Evolutionary conservation across 2,113 vertebrate genomes (phyloP), one percentile per base, ranked within the genome.

Genomic region (Chionomys nivalis): DNA sequence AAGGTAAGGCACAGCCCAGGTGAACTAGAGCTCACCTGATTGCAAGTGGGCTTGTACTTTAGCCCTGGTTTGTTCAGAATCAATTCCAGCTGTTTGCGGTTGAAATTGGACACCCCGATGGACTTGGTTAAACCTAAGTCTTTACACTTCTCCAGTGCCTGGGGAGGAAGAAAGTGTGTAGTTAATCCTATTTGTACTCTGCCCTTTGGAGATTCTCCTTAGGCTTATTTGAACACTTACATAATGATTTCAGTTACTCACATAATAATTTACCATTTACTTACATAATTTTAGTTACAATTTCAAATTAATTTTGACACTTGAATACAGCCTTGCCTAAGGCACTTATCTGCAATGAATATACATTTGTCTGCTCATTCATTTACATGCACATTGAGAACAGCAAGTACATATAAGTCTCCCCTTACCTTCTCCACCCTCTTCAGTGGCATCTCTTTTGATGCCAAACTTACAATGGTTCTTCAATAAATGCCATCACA

Each of bases 131-230:
- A 97, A 9, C 99, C 99, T 0, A 94, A 98, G 19, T 99, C 99
- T 97, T 98, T 98, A n/a, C 98, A 99, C 42, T 98, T 98, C 98
- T 99, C 99, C 94, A 98, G 97, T 65, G 98, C 99, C 99, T 99
- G 24, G 14, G 65, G 77, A 94, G 24, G n/a, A 81, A 63, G 23
- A 26, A 95, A 83, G 78, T 5, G 12, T 31, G 24, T 55, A 81
- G 49, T 77, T 49, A 76, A 47, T n/a, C 52, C 8, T 23, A 31
- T 1, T 2, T 36, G 1, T 26, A 16, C 5, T 63, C 21, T 94
- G 42, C 1, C 0, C n/a, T 55, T 55, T 61, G 73, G n/a, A 66
- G 2, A 66, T 65, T 65, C 31, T 23, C 68, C n/a, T 2, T 28
- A 28, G 12, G 52, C 23, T 47, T 87, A 55, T 63, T 28, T 39